Percentiles rank a stretch among this genome's conserved stretches.
These are phyloP conservation scores for Daptonema setosum DNA, from an alignment of 2,888 invertebrate genomes.

Conservation along the genomic window DNA sequence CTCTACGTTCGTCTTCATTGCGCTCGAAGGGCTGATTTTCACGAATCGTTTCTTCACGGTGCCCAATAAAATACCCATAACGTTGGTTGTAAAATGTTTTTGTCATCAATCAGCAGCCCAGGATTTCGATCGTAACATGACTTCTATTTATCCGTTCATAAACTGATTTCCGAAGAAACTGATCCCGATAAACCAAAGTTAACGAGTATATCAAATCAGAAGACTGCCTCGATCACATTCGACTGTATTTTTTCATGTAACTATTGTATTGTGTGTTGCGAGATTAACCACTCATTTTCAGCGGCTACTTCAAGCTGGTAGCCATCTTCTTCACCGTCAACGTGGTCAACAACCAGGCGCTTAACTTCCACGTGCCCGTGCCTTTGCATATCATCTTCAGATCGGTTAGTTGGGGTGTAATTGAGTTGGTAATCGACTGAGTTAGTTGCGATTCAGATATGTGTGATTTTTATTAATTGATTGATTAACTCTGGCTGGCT, in stretches of 20 bases:
- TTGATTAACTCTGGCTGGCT: neutral
- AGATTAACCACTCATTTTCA: no score
- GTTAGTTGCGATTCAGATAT: neutral
- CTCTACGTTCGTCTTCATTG: constrained; percentile 71
- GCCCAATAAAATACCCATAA: constrained; percentile 42
- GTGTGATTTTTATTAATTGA: neutral
- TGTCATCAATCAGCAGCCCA: no score
- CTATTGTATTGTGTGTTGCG: no score
- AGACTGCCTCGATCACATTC: no score
- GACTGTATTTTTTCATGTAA: no score
- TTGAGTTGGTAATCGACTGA: neutral
- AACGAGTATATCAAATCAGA: no score
- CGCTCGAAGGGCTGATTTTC: constrained; percentile 64
- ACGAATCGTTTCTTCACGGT: constrained; percentile 53
- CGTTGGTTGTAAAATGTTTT: no score
- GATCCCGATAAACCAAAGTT: no score
- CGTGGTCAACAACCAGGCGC: constrained; percentile 69
- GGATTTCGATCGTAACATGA: no score
- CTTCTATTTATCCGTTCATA: no score
- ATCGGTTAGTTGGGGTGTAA: constrained; percentile 41
- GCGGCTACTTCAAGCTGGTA: constrained; percentile 59
- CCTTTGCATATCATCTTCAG: constrained; percentile 95
- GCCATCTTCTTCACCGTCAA: constrained; percentile 72
- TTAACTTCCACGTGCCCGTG: constrained; percentile 87
- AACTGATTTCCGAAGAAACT: no score